Evolutionary conservation across 2,113 vertebrate species (phyloP), one percentile per base, ranked within the genome.

Genomic region (Trematomus loennbergii): DNA sequence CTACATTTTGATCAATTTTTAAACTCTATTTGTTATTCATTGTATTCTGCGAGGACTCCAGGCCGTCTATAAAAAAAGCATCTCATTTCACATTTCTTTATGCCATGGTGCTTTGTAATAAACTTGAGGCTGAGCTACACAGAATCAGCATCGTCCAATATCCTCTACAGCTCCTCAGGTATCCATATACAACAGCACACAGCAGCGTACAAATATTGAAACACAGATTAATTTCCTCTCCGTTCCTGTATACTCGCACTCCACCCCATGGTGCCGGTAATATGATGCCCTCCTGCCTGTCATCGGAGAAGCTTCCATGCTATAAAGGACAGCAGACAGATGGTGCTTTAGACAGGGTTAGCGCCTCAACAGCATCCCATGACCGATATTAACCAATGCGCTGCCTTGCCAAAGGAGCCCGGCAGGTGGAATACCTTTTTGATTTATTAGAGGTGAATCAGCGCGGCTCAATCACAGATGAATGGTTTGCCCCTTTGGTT

Each of bases 401-500:
- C 29, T 63, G 50, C 76, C 18, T 86, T 58, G 63, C 88, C 81
- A 2, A 4, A 83, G 64, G 83, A 85, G 62, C 66, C 22, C 5
- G 57, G 70, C 29, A 70, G 61, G 77, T 69, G 67, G 45, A 82
- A 79, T 64, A 10, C 64, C 79, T 67, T 65, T 78, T 75, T 83
- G 62, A 83, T 63, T 81, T 87, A 80, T 85, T 91, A 79, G 72
- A 82, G 69, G 76, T 60, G 84, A 87, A 83, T 86, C 81, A 53
- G 46, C 8, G 25, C 29, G 33, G 75, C 89, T 91, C 87, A 81
- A 54, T 89, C 88, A 74, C 78, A 86, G 80, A 84, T 91, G 91
- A 83, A 86, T 85, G 84, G 71, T 87, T 82, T 76, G 60, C 82
- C 85, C 75, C 71, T 40, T 78, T 0, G 12, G 74, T 82, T 87